Base-by-base conservation (phyloP, 2,888 invertebrate species). In the Caradrina kadenii region DNA sequence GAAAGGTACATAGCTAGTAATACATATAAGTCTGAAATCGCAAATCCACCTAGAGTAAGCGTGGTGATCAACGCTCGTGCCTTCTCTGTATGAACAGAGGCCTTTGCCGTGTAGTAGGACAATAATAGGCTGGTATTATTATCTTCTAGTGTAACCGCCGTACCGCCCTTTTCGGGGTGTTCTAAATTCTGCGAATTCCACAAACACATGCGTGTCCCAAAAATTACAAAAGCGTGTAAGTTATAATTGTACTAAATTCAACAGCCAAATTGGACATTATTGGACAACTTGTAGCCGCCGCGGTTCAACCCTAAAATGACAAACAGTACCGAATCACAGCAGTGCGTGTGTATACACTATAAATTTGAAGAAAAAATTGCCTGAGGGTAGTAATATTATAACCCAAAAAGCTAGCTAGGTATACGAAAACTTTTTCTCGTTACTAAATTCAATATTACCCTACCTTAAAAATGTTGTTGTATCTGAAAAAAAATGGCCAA, bases 251-350 rank as follows among this genome's bases (percentile, higher is more conserved):
- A 63, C 35, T 52, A 71, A 82, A 81, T 79, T 81, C 81, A 83
- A 81, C 82, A 79, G 78, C 77, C 62, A 83, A 86, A 87, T 85
- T 79, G 83, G 76, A 84, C 72, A 71, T 84, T 88, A 87, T 87
- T 86, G 86, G 81, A 88, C 88, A 90, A 87, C 76, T 87, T 85
- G 82, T 83, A 84, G 63, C 67, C 67, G 69, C 77, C 72, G 64
- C 79, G 69, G 78, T 69, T 81, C 81, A 81, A 88, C 85, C 85
- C 86, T 71, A 50, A 84, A 88, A 90, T 93, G 93, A 93, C 88
- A 92, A 93, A 93, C 90, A 80, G 91, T 81, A 81, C 39, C 70
- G 62, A 88, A 91, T 91, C 94, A 94, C 94, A 95, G 94, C 84
- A 81, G 87, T 93, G 94, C 94, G 94, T 94, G 94, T 89, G 85